Percentiles rank a stretch among this genome's conserved stretches.
Evolutionary conservation across 2,797 vertebrate species (phyloP).

Genomic region (Masticophis lateralis): DNA sequence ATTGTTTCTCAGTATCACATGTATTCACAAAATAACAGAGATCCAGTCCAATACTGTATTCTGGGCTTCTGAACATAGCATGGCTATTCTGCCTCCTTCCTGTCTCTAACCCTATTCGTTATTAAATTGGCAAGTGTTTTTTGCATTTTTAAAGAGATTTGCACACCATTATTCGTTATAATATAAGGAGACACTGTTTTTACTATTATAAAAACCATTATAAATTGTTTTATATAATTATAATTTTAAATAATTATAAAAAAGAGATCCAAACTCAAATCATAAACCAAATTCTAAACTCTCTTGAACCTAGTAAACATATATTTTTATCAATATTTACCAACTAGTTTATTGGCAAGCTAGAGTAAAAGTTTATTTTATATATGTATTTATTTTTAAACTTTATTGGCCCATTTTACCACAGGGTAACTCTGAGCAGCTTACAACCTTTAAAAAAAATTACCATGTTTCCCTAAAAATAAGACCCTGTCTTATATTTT

Average conservation of each 20-base stretch:
- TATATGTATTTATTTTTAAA: no score
- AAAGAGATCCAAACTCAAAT: background rate
- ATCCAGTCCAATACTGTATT: background rate
- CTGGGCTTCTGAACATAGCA: no score
- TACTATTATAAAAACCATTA: background rate
- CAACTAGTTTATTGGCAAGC: no score
- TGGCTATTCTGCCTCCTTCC: background rate
- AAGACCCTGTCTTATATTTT: no score
- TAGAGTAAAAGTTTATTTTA: no score
- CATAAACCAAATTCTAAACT: background rate
- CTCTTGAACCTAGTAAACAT: background rate
- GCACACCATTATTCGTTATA: background rate
- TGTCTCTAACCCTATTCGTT: background rate
- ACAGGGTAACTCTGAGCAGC: no score
- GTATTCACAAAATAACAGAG: conserved; percentile 14
- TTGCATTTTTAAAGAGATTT: background rate
- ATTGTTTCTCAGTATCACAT: conserved; percentile 32
- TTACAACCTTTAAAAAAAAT: no score
- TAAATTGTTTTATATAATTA: background rate
- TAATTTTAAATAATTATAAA: background rate
- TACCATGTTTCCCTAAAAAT: no score
- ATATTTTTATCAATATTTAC: background rate
- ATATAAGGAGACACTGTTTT: background rate
- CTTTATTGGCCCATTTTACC: no score
- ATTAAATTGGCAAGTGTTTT: background rate